Evolutionary conservation across 2,797 vertebrate genomes (phyloP).

Genomic region (Gorsachius magnificus): DNA sequence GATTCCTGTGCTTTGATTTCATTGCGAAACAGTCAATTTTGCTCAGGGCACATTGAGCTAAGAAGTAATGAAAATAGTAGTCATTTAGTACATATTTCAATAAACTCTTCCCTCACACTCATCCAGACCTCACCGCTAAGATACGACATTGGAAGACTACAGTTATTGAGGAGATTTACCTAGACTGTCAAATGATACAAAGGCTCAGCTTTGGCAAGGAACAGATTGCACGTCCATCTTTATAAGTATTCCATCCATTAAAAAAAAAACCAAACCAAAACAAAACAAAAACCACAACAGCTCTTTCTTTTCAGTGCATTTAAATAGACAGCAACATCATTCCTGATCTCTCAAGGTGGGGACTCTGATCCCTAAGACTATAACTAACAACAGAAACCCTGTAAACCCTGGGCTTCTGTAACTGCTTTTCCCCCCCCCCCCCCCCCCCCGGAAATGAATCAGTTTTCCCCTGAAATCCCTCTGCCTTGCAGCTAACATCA

Average conservation of each 20-base stretch:
- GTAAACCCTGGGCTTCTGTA: not conserved
- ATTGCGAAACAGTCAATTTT: conserved; percentile 29
- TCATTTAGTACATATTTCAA: conserved; percentile 37
- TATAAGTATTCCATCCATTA: not conserved
- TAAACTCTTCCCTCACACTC: not conserved
- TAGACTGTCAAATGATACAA: not conserved
- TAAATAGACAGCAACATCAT: not conserved
- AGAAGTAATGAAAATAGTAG: conserved; percentile 12
- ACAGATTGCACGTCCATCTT: accelerated
- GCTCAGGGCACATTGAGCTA: conserved; percentile 1
- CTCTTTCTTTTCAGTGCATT: not conserved
- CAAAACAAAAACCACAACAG: too few relatives aligned
- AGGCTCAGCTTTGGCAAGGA: not conserved
- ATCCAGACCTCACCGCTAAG: not conserved
- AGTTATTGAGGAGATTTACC: not conserved
- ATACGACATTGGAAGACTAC: not conserved
- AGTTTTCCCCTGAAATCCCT: not conserved
- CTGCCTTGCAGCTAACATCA: not conserved
- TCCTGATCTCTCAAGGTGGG: not conserved
- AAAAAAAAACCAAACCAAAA: not conserved
- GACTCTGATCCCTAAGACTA: not conserved
- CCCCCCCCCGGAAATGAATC: not conserved
- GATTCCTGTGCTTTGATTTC: not conserved
- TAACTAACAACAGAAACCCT: not conserved
- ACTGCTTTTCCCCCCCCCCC: not conserved